These are phyloP conservation scores for Acyrthosiphon pisum DNA, from an alignment of 1,140 invertebrate genomes.

Conservation along the genomic window DNA sequence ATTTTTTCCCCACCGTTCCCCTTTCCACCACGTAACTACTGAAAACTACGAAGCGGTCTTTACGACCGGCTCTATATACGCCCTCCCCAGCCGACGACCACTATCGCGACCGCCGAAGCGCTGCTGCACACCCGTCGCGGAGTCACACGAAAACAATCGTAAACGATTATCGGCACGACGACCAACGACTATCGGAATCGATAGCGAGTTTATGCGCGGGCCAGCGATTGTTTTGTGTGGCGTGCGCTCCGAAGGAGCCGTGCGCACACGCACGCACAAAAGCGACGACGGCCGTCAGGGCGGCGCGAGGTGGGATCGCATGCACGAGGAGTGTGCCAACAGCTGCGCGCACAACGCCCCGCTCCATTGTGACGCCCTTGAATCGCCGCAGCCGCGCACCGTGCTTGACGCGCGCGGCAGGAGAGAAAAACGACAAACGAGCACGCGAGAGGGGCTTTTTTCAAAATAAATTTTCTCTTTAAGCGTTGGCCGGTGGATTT, in stretches of 20 bases:
- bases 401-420: not conserved
- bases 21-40: too few relatives aligned
- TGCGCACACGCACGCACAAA: not conserved
- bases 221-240: conserved; percentile 38
- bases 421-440: not conserved
- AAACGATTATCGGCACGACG: not conserved
- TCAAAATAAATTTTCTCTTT: not conserved
- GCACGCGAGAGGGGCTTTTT: not conserved
- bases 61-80: not conserved
- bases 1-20: conserved; percentile 7
- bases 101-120: not conserved
- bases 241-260: not conserved
- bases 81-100: not conserved
- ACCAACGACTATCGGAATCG: not conserved
- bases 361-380: conserved; percentile 41
- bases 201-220: not conserved
- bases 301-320: conserved; percentile 1
- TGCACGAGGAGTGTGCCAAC: conserved; percentile 50
- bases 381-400: not conserved
- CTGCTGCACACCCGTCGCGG: not conserved
- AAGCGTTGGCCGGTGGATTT: not conserved
- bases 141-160: not conserved
- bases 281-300: not conserved
- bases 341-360: conserved; percentile 40
- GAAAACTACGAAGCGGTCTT: not conserved